phyloP scores from a whole-genome alignment of 2,113 vertebrate genomes.

The Mastomys coucha region DNA sequence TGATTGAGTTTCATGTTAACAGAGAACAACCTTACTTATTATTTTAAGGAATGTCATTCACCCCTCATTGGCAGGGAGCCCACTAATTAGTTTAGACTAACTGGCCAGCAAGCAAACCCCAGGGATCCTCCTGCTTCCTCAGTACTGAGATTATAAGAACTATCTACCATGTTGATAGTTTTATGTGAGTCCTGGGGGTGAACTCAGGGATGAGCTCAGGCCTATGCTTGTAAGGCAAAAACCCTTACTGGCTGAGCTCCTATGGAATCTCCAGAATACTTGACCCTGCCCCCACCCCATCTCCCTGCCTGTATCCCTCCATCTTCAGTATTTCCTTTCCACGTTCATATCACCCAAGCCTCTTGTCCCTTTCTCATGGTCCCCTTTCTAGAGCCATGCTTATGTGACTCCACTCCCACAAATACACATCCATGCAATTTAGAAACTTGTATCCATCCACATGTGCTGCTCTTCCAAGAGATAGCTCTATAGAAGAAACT shows the following conservation, averaged over 20 bases:
- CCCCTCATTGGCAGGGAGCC: background rate
- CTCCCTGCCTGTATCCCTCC: no score
- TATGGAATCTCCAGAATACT: background rate
- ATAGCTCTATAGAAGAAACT: background rate
- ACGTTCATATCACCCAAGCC: no score
- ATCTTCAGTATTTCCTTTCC: background rate
- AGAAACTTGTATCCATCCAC: background rate
- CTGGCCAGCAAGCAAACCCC: no score
- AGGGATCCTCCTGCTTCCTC: background rate
- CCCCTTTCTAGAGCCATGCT: background rate
- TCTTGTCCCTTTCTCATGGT: no score
- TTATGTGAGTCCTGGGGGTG: background rate
- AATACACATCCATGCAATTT: background rate
- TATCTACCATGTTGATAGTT: background rate
- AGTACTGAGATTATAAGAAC: background rate
- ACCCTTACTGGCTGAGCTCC: background rate
- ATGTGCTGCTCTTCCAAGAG: fast-evolving
- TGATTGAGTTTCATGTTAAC: background rate
- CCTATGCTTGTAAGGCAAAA: background rate
- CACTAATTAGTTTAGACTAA: background rate
- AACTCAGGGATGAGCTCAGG: background rate
- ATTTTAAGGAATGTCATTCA: background rate
- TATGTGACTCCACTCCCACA: background rate
- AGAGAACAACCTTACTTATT: background rate
- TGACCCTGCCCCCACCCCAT: background rate